phyloP scores from a whole-genome alignment of 2,888 invertebrate genomes.

The Cataglyphis livida region DNA sequence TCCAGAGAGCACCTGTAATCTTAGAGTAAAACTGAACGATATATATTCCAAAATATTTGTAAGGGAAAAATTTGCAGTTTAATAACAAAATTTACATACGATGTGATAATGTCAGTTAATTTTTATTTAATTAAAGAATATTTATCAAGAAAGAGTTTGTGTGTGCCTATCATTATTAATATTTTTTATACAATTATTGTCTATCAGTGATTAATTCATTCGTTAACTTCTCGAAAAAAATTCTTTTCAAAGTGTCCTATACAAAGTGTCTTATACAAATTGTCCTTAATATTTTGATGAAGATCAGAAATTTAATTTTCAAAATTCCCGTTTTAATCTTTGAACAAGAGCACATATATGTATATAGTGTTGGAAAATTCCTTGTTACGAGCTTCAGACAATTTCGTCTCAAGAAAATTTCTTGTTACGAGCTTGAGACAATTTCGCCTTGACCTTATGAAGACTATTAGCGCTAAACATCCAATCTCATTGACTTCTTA shows the following conservation, averaged over 20 bases:
- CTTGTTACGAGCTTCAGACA: slow-evolving; percentile 6
- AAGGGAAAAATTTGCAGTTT: background rate
- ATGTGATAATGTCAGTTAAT: background rate
- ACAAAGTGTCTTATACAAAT: no score
- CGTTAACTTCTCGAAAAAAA: background rate
- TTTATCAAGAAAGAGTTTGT: background rate
- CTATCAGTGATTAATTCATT: background rate
- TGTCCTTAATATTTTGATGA: background rate
- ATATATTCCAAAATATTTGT: background rate
- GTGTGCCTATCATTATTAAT: background rate
- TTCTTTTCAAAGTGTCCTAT: background rate
- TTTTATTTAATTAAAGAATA: background rate
- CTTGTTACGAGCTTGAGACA: slow-evolving; percentile 8
- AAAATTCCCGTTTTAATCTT: slow-evolving; percentile 6
- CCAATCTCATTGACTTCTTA: slow-evolving; percentile 29
- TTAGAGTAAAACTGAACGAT: background rate
- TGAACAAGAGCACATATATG: background rate
- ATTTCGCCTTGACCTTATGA: slow-evolving; percentile 2
- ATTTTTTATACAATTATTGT: background rate
- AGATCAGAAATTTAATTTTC: background rate
- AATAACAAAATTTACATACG: background rate
- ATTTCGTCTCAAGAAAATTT: background rate
- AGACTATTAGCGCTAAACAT: slow-evolving; percentile 42
- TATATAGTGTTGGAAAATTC: background rate
- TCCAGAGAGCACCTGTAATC: background rate